These are phyloP conservation scores for Bujurquina vittata DNA, from an alignment of 2,113 vertebrate species.

Conservation along the genomic window DNA sequence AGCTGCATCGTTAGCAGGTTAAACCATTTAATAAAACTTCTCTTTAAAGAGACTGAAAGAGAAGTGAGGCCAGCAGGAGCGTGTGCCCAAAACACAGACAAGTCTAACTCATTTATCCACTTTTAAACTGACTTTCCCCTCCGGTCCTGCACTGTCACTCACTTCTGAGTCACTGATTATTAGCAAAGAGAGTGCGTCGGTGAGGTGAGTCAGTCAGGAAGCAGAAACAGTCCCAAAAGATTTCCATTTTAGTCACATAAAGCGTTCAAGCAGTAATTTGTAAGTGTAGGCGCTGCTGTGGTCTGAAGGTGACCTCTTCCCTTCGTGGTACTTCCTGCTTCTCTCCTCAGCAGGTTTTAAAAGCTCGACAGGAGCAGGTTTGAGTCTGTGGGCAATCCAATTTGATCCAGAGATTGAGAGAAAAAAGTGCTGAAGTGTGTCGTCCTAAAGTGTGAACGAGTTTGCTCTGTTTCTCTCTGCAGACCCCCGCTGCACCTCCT, in stretches of 20 bases:
- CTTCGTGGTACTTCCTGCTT: conserved; percentile 22
- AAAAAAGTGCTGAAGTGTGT: conserved; percentile 24
- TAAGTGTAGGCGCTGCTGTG: not conserved
- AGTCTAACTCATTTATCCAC: not conserved
- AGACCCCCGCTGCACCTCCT: not conserved
- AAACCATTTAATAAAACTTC: not conserved
- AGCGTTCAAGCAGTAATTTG: not conserved
- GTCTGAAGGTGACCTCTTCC: not conserved
- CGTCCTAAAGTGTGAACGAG: conserved; percentile 16
- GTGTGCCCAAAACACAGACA: not conserved
- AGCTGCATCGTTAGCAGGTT: conserved; percentile 8
- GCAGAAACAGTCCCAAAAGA: not conserved
- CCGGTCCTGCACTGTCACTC: not conserved
- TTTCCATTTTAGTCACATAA: not conserved
- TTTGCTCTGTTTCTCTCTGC: conserved; percentile 3
- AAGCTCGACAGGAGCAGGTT: not conserved
- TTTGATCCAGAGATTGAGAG: not conserved
- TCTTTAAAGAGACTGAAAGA: not conserved
- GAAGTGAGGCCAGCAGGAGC: not conserved
- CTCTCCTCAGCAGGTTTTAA: not conserved
- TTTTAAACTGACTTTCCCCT: not conserved
- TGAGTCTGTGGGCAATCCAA: conserved; percentile 11
- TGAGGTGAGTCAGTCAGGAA: not conserved
- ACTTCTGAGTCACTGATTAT: not conserved
- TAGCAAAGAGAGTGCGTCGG: not conserved